These are phyloP conservation scores for Proterorhinus semilunaris DNA, from an alignment of 2,113 vertebrate species.

Conservation along the genomic window DNA sequence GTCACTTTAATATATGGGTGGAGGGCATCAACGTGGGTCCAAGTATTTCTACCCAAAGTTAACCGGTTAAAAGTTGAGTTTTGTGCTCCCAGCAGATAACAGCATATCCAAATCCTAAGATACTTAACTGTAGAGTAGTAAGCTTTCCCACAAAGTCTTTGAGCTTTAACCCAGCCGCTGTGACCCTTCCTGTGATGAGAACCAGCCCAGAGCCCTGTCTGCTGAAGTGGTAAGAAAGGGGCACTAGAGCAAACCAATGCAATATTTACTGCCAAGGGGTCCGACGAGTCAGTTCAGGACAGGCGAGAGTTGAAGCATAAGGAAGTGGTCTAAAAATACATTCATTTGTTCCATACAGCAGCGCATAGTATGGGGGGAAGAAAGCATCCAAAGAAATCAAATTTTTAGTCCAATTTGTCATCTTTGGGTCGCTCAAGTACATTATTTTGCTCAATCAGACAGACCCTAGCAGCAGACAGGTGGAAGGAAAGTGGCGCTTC, in stretches of 20 bases:
- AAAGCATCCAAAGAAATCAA: too few species aligned
- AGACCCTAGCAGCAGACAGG: conserved; percentile 25
- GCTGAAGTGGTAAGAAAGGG: background rate
- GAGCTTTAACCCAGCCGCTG: background rate
- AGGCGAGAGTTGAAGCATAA: background rate
- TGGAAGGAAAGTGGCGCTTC: conserved; percentile 32
- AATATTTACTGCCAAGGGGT: background rate
- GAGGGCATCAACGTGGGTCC: too few species aligned
- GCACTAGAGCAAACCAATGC: conserved; percentile 13
- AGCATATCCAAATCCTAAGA: background rate
- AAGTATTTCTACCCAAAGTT: too few species aligned
- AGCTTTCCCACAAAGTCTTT: background rate
- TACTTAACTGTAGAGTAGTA: background rate
- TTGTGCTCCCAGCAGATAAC: background rate
- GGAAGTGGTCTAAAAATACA: background rate
- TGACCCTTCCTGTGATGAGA: conserved; percentile 2
- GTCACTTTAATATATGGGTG: too few species aligned
- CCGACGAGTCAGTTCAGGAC: background rate
- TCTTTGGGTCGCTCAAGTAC: conserved; percentile 8
- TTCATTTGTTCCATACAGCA: too few species aligned
- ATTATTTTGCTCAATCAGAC: conserved; percentile 27
- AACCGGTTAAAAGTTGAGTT: too few species aligned
- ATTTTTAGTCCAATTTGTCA: too few species aligned
- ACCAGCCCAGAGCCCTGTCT: conserved; percentile 3
- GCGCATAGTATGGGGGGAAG: too few species aligned